Base-by-base conservation (phyloP, 2,888 invertebrate species). In the Oscheius sp. region DNA sequence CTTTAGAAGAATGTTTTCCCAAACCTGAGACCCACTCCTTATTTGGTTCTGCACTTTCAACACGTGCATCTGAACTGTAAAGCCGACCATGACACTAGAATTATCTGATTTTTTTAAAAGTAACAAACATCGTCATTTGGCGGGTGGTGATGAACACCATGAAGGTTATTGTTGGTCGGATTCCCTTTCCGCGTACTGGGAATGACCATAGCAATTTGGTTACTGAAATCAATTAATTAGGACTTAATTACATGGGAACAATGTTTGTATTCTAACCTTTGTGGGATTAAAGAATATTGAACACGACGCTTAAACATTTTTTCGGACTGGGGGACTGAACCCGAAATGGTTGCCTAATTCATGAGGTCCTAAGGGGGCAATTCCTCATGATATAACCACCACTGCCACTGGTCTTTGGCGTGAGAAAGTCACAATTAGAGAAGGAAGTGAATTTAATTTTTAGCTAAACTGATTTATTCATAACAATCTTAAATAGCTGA, bases 201-300 rank as follows among this genome's bases (percentile, higher is more conserved):
- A 66, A 79, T 79, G 53, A 79, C 79, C 79, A 79, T 79, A 57
- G 77, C 77, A 67, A 77, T 77, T 58, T 77, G 77, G 42, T 77
- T 77, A 65, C 77, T 77, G 73, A 52, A 76, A 73, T 20, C 10
- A 2, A 5, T 3, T 1, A 20, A 20, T 27, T 25, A 10, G 8
- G 25, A 25, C 42, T n/a, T 12, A 52, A 4, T 52, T 52, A 52
- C 50, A 15, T n/a, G 31, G 12, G 2, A 1, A n/a, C 3, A 17
- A 8, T 4, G 42, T 25, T n/a, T 52, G 25, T 10, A 29, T 6
- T 27, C 52, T 12, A 48, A 55, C 55, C 55, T 55, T 55, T 55
- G 55, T 20, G 61, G 29, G 25, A 61, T 42, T 2, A 45, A 4
- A 6, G 29, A 25, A 27, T 61, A 61, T 17, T 61, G 61, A 42